phyloP scores from a whole-genome alignment of 2,113 vertebrate genomes.

The Melanocharis versteri region DNA sequence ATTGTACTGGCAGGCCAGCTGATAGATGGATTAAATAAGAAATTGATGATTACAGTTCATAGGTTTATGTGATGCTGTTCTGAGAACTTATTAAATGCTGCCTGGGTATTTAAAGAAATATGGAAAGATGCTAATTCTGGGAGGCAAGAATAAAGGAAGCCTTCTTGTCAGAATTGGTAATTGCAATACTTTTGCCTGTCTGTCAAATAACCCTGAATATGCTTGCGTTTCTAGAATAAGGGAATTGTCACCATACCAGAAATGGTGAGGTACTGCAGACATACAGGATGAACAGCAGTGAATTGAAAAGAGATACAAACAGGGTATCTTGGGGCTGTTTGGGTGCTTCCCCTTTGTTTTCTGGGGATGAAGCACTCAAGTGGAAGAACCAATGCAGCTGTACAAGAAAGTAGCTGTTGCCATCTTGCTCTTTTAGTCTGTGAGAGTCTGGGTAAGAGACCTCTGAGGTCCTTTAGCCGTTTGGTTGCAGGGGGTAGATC shows the following conservation, averaged over 20 bases:
- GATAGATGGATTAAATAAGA: background rate
- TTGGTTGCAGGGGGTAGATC: background rate
- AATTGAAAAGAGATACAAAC: background rate
- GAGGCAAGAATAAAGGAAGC: background rate
- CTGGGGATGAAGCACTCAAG: background rate
- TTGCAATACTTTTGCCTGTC: background rate
- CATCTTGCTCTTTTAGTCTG: background rate
- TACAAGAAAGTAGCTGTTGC: background rate
- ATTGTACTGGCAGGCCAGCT: background rate
- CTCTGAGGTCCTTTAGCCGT: background rate
- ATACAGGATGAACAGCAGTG: background rate
- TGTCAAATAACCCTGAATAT: background rate
- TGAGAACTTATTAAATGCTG: background rate
- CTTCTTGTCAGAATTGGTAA: background rate
- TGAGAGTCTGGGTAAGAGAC: background rate
- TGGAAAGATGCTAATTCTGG: background rate
- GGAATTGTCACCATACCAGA: background rate
- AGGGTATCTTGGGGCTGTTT: background rate
- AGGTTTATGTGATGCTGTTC: background rate
- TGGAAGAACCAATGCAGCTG: background rate
- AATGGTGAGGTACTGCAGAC: background rate
- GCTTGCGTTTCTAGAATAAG: background rate
- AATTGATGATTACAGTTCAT: accelerated
- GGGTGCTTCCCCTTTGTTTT: background rate
- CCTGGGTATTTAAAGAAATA: background rate